These are phyloP conservation scores for Podabrus alpinus DNA, from an alignment of 2,888 invertebrate species.

Conservation along the genomic window DNA sequence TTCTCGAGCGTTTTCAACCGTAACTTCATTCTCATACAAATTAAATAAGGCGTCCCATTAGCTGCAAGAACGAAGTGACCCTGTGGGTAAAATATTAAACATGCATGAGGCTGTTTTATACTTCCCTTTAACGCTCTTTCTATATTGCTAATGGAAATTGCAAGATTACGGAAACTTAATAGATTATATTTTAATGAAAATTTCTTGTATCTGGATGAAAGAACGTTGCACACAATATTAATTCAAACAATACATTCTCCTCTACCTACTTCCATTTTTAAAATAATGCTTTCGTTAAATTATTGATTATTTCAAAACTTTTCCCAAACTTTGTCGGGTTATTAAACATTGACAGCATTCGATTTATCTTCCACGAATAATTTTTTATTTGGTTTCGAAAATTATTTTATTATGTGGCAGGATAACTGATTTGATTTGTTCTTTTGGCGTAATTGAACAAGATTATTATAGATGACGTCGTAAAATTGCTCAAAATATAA, in stretches of 20 bases:
- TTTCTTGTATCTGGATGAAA: constrained; percentile 21
- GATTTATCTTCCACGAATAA: not conserved
- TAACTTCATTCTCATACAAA: constrained; percentile 50
- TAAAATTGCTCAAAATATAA: not conserved
- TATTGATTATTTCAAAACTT: not conserved
- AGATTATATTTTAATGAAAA: constrained; percentile 28
- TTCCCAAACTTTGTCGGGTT: not conserved
- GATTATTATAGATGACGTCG: not conserved
- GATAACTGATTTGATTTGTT: not conserved
- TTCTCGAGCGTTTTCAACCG: constrained; percentile 40
- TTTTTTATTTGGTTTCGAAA: not conserved
- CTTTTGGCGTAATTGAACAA: not conserved
- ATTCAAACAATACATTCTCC: not conserved
- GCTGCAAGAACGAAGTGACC: constrained; percentile 50
- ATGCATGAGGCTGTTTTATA: constrained; percentile 46
- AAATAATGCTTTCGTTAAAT: not conserved
- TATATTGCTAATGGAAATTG: constrained; percentile 28
- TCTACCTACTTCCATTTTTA: not conserved
- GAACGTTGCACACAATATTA: not conserved
- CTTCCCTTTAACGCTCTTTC: constrained; percentile 29
- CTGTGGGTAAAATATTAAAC: constrained; percentile 51
- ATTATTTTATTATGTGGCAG: not conserved
- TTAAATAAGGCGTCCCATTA: constrained; percentile 53
- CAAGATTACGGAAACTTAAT: constrained; percentile 27
- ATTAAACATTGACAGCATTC: not conserved